These are phyloP conservation scores for Tringa solitaria DNA, from an alignment of 2,113 vertebrate genomes.

Conservation along the genomic window DNA sequence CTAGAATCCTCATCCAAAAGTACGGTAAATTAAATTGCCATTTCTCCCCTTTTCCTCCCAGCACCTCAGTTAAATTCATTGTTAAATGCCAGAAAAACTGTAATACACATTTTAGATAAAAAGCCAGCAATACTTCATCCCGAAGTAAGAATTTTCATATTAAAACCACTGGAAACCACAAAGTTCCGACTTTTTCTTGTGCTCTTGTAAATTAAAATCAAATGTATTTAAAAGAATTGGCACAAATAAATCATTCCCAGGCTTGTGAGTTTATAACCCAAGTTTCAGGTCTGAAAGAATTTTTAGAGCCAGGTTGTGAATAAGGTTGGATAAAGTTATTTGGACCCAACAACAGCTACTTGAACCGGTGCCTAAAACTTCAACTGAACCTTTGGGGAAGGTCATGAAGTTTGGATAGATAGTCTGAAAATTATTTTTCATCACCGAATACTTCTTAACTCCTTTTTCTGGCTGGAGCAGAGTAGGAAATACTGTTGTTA, in stretches of 20 bases:
- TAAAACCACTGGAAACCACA: slow-evolving; percentile 52
- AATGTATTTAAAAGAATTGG: slow-evolving; percentile 5
- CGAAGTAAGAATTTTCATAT: slow-evolving; percentile 15
- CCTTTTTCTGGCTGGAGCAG: background rate
- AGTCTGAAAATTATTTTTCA: background rate
- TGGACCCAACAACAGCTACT: slow-evolving; percentile 10
- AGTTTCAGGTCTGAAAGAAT: background rate
- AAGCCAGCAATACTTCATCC: slow-evolving; percentile 27
- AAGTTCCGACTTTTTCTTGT: slow-evolving; percentile 17
- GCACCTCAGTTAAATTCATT: slow-evolving; percentile 3
- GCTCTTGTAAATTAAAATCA: slow-evolving; percentile 35
- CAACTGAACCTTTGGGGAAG: slow-evolving; percentile 7
- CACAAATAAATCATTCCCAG: slow-evolving; percentile 22
- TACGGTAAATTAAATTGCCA: background rate
- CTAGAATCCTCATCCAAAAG: slow-evolving; percentile 43
- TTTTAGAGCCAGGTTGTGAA: background rate
- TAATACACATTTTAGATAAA: slow-evolving; percentile 1
- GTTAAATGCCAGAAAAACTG: slow-evolving; percentile 19
- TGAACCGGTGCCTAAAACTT: slow-evolving; percentile 4
- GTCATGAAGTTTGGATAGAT: slow-evolving; percentile 12
- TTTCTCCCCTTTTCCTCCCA: slow-evolving; percentile 6
- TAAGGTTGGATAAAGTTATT: background rate
- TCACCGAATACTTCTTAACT: background rate
- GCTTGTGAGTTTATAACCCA: background rate
- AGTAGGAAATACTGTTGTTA: slow-evolving; percentile 17